Percentiles rank a stretch among this genome's conserved stretches.
Evolutionary conservation across 2,888 invertebrate species (phyloP).

Genomic region (Chrysopilus asiliformis): DNA sequence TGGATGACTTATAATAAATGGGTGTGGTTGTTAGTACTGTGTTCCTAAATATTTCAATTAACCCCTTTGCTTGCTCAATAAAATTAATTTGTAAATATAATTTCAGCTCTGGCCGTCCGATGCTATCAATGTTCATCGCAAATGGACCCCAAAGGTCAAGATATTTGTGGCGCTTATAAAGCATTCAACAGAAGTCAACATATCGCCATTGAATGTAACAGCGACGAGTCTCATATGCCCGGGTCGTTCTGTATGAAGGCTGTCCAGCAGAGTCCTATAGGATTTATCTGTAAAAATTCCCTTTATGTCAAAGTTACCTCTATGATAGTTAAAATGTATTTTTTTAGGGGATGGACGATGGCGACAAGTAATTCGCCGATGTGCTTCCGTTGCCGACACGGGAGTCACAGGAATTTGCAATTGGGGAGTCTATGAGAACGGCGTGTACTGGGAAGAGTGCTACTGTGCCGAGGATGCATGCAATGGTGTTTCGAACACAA

Average conservation of each 20-base stretch:
- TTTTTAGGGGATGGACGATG: conserved; percentile 86
- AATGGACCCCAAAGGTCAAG: conserved; percentile 64
- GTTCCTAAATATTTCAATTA: no score
- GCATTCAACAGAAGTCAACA: conserved; percentile 73
- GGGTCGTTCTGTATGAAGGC: conserved; percentile 95
- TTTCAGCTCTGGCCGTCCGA: conserved; percentile 45
- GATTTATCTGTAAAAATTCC: conserved; percentile 78
- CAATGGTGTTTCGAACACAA: no score
- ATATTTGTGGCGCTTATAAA: conserved; percentile 82
- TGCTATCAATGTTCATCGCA: conserved; percentile 91
- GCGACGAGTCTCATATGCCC: conserved; percentile 85
- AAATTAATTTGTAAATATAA: background rate
- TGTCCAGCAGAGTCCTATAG: conserved; percentile 84
- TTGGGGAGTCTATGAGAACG: conserved; percentile 90
- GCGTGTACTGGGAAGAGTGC: conserved; percentile 94
- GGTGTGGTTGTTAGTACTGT: no score
- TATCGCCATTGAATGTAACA: conserved; percentile 85
- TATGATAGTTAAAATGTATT: conserved; percentile 4
- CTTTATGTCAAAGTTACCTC: background rate
- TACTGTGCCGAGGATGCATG: conserved; percentile 89
- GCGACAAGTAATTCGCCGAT: conserved; percentile 80
- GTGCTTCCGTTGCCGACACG: conserved; percentile 80
- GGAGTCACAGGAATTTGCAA: conserved; percentile 92
- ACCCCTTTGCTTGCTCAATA: no score
- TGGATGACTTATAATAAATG: no score